Conservation (phyloP, 1,140 invertebrate genomes). For the Saxidomus purpurata region DNA sequence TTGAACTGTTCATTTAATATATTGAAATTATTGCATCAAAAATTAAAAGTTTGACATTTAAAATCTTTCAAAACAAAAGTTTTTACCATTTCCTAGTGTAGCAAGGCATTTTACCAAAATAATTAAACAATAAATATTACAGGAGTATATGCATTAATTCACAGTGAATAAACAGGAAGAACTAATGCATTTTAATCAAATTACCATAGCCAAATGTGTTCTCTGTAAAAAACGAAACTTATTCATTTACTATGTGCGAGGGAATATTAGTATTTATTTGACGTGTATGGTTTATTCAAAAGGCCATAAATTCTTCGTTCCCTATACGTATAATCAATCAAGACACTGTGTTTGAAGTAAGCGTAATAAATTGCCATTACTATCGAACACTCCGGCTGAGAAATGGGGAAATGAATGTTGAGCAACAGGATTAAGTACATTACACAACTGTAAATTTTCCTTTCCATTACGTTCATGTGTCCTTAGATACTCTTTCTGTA, state of each 20-base stretch:
- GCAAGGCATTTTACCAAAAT: not conserved
- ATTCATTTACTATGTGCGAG: not conserved
- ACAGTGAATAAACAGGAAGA: not conserved
- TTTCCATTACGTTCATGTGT: too few relatives aligned
- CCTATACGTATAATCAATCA: conserved; percentile 14
- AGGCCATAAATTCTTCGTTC: conserved; percentile 16
- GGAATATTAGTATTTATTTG: not conserved
- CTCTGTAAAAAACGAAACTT: not conserved
- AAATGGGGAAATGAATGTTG: too few relatives aligned
- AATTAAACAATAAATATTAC: too few relatives aligned
- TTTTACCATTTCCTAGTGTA: not conserved
- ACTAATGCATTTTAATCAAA: conserved; percentile 12
- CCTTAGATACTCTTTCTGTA: too few relatives aligned
- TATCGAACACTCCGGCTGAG: not conserved
- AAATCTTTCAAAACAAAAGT: too few relatives aligned
- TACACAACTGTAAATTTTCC: too few relatives aligned
- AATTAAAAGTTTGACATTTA: too few relatives aligned
- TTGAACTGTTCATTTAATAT: too few relatives aligned
- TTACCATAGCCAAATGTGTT: not conserved
- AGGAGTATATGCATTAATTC: too few relatives aligned
- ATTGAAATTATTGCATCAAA: too few relatives aligned
- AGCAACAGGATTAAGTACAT: too few relatives aligned
- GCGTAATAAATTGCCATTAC: conserved; percentile 15
- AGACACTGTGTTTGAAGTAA: not conserved
- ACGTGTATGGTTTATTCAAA: conserved; percentile 25